Percentiles rank a stretch among this genome's conserved stretches.
phyloP scores from a whole-genome alignment of 2,797 vertebrate genomes.

The Sebastes glaucus region DNA sequence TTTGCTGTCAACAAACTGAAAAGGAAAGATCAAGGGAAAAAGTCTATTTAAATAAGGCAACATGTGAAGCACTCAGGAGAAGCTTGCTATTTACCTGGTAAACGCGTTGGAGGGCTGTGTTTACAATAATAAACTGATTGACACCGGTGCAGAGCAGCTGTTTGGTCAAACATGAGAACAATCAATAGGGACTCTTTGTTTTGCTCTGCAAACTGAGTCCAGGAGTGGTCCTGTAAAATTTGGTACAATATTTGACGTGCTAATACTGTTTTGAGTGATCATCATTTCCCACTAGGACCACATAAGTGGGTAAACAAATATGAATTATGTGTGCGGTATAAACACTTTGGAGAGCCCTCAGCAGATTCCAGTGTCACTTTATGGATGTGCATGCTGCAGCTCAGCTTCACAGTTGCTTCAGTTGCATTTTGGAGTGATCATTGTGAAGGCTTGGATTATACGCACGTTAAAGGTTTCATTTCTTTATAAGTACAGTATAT shows the following conservation, averaged over 20 bases:
- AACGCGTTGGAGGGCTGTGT: conserved; percentile 47
- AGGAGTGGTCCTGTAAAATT: conserved; percentile 47
- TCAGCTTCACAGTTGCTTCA: not conserved
- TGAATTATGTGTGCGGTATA: conserved; percentile 60
- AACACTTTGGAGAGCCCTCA: conserved; percentile 59
- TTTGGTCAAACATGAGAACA: conserved; percentile 73
- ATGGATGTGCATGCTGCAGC: conserved; percentile 31
- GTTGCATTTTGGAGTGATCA: conserved; percentile 22
- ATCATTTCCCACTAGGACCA: conserved; percentile 65
- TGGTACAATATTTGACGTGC: conserved; percentile 73
- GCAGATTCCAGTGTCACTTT: conserved; percentile 31
- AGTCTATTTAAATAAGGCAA: conserved; percentile 21
- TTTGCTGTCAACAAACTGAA: conserved; percentile 14
- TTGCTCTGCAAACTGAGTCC: conserved; percentile 61
- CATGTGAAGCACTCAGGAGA: conserved; percentile 26
- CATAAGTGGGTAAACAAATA: conserved; percentile 75
- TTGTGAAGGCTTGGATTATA: not conserved
- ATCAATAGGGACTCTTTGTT: conserved; percentile 73
- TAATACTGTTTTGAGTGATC: conserved; percentile 76
- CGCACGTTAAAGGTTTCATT: not conserved
- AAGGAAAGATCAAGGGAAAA: conserved; percentile 1
- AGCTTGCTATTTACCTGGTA: conserved; percentile 47
- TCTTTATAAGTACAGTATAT: not conserved
- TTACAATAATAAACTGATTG: conserved; percentile 66
- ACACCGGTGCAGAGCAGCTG: conserved; percentile 54